phyloP scores from a whole-genome alignment of 2,888 invertebrate genomes.

The Orthosia incerta region DNA sequence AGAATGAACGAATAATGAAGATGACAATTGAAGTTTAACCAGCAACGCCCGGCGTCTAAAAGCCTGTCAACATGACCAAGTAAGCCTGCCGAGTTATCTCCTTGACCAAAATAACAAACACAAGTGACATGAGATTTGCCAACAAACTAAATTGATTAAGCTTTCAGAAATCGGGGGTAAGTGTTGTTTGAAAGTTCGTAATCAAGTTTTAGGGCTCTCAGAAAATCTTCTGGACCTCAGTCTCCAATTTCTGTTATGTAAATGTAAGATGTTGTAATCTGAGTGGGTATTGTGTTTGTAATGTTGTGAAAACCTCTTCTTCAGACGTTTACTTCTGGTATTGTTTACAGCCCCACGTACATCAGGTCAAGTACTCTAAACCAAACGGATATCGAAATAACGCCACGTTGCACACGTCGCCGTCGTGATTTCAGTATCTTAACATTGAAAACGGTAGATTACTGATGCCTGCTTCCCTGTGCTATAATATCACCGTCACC shows the following conservation, averaged over 20 bases:
- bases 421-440: not conserved
- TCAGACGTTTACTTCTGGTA: not conserved
- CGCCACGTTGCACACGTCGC: not conserved
- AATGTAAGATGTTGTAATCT: constrained; percentile 33
- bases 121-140: constrained; percentile 16
- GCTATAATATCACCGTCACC: not conserved
- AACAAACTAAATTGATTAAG: constrained; percentile 42
- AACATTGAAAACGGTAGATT: not conserved
- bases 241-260: constrained; percentile 39
- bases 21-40: not conserved
- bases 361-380: not conserved
- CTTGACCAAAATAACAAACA: constrained; percentile 13
- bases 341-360: not conserved
- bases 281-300: constrained; percentile 31
- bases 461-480: not conserved
- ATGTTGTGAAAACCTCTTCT: constrained; percentile 13
- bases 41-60: constrained; percentile 5
- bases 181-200: constrained; percentile 39
- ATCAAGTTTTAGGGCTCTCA: constrained; percentile 48
- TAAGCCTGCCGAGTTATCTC: not conserved
- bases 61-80: not conserved
- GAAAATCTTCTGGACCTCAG: constrained; percentile 38
- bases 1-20: too few relatives aligned
- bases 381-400: not conserved
- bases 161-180: constrained; percentile 30